phyloP scores from a whole-genome alignment of 2,888 invertebrate species.

The Vanessa cardui region DNA sequence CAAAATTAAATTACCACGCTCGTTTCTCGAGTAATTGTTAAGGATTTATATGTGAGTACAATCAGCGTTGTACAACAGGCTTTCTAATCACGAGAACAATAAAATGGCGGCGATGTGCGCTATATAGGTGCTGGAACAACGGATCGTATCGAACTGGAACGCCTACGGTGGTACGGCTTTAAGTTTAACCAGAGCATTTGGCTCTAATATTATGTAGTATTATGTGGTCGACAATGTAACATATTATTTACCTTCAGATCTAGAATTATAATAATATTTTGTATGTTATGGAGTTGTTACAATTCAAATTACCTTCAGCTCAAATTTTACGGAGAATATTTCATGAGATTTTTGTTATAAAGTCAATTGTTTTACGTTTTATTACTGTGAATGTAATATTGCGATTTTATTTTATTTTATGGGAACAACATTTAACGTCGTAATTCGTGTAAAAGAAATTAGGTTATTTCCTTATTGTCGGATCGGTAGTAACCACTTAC shows the following conservation, averaged over 20 bases:
- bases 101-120: conserved; percentile 43
- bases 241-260: conserved; percentile 11
- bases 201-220: conserved; percentile 28
- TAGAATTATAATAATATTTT: background rate
- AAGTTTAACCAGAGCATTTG: conserved; percentile 32
- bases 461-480: no score
- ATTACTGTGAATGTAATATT: no score
- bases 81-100: conserved; percentile 56
- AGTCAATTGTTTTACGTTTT: background rate
- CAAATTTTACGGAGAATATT: background rate
- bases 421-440: no score
- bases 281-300: background rate
- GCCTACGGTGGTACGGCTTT: conserved; percentile 36
- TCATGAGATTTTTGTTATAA: background rate
- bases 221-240: conserved; percentile 19
- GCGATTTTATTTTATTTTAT: no score
- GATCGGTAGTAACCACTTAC: no score
- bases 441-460: no score
- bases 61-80: conserved; percentile 43
- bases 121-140: conserved; percentile 30
- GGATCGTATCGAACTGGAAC: conserved; percentile 35
- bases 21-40: conserved; percentile 25
- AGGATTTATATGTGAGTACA: conserved; percentile 43
- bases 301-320: conserved; percentile 1
- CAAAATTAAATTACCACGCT: conserved; percentile 31